Evolutionary conservation across 2,888 invertebrate species (phyloP), one percentile per base, ranked within the genome.

Genomic region (Conistra vaccinii): DNA sequence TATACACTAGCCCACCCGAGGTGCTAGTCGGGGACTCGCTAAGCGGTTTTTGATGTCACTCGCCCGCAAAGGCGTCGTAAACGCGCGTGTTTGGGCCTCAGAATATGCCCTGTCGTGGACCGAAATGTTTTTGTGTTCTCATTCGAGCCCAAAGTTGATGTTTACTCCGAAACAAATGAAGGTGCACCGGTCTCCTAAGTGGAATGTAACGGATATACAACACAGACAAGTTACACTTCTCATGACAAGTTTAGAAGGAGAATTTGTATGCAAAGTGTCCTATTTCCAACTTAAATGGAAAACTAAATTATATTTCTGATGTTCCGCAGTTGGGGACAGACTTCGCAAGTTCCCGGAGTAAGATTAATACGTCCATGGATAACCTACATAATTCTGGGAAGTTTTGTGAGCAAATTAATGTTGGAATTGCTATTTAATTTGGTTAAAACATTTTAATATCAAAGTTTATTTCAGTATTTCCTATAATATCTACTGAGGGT

Each of bases 41-140:
- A 93, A 93, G 93, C 93, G 93, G 92, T 93, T 93, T 93, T 94
- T 94, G 93, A 94, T 93, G 94, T 94, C 91, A 85, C 89, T 84
- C 76, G 78, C 86, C 88, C 91, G 88, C 92, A 84, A 83, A 91
- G 89, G 91, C 88, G 80, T 91, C 92, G 90, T 94, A 93, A 93
- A 93, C 89, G 91, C 89, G 89, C 87, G 81, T 90, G 88, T 90
- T 89, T 79, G 81, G 88, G 76, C 85, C 80, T 80, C 75, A 78
- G 86, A 87, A 87, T 88, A 85, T 83, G 82, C 79, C 71, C 76
- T 77, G 85, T 84, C 86, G 85, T 79, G 78, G 75, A 78, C 83
- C 73, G 80, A 87, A 91, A 89, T 89, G 89, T 90, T 90, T 91
- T 90, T 90, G 89, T 87, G 84, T 82, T 84, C 85, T 87, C 89